Evolutionary conservation across 1,140 invertebrate genomes (phyloP).

Genomic region (Microplitis demolitor): DNA sequence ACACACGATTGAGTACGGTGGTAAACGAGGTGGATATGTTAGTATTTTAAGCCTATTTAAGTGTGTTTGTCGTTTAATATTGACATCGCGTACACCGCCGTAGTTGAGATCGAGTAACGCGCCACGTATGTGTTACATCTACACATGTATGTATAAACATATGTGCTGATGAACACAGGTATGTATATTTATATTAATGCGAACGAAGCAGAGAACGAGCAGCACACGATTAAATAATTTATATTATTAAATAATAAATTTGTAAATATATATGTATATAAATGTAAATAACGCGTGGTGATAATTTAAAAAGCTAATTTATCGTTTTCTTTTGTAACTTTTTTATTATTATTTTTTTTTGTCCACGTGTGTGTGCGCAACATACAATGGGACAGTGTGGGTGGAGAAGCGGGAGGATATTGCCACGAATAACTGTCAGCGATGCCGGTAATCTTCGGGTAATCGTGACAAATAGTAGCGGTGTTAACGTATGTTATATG

Average conservation of each 20-base stretch:
- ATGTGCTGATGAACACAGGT: neutral
- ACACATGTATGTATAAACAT: neutral
- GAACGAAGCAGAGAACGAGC: neutral
- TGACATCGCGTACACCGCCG: conserved; percentile 58
- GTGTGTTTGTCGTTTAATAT: conserved; percentile 63
- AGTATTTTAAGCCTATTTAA: conserved; percentile 63
- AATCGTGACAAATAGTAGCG: conserved; percentile 57
- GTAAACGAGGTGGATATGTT: conserved; percentile 52
- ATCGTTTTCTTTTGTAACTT: too few relatives aligned
- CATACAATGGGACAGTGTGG: neutral
- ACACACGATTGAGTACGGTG: conserved; percentile 50
- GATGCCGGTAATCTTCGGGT: conserved; percentile 54
- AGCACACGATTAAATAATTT: too few relatives aligned
- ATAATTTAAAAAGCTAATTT: too few relatives aligned
- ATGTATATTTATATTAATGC: conserved; percentile 3
- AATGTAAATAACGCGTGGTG: too few relatives aligned
- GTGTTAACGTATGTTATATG: conserved; percentile 23
- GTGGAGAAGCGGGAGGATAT: neutral
- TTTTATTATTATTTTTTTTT: neutral
- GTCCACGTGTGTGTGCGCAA: neutral
- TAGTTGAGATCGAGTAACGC: conserved; percentile 39
- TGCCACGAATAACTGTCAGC: conserved; percentile 50
- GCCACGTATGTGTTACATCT: conserved; percentile 40
- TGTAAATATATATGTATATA: too few relatives aligned
- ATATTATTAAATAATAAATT: too few relatives aligned